These are phyloP conservation scores for Heptranchias perlo DNA, from an alignment of 2,113 vertebrate species.

Conservation along the genomic window DNA sequence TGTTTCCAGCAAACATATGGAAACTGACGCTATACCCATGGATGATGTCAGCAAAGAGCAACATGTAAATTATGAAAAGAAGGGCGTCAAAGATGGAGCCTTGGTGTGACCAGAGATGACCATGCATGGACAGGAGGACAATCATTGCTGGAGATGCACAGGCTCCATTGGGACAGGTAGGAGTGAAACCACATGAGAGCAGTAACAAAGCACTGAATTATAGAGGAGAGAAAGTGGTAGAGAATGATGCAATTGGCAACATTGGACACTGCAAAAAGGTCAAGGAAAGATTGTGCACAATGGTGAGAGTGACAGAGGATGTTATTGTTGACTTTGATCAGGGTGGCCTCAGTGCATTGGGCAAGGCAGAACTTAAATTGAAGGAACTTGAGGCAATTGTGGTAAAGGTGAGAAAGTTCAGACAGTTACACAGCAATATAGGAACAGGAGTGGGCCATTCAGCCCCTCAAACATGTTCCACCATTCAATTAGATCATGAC, in stretches of 20 bases:
- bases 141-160: neutral
- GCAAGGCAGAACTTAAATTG: neutral
- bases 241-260: neutral
- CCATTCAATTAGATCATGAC: too few species aligned
- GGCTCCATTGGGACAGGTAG: too few species aligned
- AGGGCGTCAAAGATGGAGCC: neutral
- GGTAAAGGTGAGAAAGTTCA: neutral
- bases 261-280: neutral
- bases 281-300: neutral
- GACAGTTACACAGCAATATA: too few species aligned
- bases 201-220: too few species aligned
- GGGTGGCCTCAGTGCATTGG: neutral
- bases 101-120: neutral
- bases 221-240: neutral
- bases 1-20: too few species aligned
- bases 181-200: neutral
- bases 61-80: neutral
- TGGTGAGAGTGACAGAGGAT: neutral
- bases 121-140: neutral
- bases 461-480: too few species aligned
- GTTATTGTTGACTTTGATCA: neutral
- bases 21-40: too few species aligned
- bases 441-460: neutral
- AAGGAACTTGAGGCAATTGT: neutral
- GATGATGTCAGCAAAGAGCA: too few species aligned